phyloP scores from a whole-genome alignment of 1,140 invertebrate species.

The Drosophila serrata region DNA sequence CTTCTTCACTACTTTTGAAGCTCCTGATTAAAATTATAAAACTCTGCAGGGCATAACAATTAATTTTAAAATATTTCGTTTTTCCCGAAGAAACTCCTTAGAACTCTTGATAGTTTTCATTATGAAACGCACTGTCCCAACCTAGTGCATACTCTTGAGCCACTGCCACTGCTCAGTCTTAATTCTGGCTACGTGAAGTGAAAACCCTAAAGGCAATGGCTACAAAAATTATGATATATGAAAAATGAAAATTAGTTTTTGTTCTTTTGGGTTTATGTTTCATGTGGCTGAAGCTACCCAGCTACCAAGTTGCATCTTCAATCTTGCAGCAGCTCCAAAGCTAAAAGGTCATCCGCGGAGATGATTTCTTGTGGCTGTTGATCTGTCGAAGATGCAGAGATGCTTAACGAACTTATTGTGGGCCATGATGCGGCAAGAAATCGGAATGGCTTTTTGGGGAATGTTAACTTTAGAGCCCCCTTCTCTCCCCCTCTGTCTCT shows the following conservation, averaged over 20 bases:
- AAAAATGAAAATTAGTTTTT: conserved; percentile 75
- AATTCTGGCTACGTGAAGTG: conserved; percentile 69
- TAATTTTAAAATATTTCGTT: too few species aligned
- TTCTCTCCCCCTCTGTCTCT: not conserved
- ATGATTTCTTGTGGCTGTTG: conserved; percentile 46
- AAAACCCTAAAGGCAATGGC: conserved; percentile 48
- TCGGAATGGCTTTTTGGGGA: conserved; percentile 60
- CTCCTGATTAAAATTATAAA: not conserved
- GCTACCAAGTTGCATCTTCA: conserved; percentile 11
- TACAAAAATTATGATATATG: conserved; percentile 38
- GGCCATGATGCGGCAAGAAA: conserved; percentile 75
- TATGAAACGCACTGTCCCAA: conserved; percentile 21
- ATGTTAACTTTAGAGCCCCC: conserved; percentile 10
- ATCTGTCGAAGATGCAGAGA: conserved; percentile 17
- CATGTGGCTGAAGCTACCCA: conserved; percentile 1
- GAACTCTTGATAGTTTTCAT: not conserved
- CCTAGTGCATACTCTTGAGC: conserved; percentile 9
- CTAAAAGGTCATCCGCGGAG: conserved; percentile 40
- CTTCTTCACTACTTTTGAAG: too few species aligned
- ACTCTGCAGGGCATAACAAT: not conserved
- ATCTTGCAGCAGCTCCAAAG: conserved; percentile 15
- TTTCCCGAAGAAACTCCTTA: not conserved
- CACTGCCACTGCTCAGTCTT: conserved; percentile 32
- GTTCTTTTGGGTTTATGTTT: conserved; percentile 49
- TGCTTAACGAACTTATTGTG: conserved; percentile 73